These are phyloP conservation scores for Scolanthus callimorphus DNA, from an alignment of 92 coral and sea anemone species.

Conservation along the genomic window DNA sequence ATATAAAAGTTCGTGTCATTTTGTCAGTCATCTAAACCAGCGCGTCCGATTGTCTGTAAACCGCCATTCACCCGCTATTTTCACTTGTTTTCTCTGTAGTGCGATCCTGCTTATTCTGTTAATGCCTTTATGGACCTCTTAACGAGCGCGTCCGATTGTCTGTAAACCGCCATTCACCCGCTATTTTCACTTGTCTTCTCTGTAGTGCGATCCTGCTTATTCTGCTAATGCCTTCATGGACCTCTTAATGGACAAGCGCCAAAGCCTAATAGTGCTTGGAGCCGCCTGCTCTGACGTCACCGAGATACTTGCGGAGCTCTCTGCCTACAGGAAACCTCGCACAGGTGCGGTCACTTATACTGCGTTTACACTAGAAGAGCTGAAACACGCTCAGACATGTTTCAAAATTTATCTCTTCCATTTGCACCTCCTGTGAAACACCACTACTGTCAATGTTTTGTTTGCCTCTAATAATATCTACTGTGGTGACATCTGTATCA, in stretches of 20 bases:
- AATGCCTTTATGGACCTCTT: constrained; percentile 83
- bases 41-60: too few relatives aligned
- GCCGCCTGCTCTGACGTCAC: constrained; percentile 98
- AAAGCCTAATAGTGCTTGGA: constrained; percentile 57
- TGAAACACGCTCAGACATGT: too few relatives aligned
- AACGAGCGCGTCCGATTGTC: constrained; percentile 43
- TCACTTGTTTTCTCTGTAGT: too few relatives aligned
- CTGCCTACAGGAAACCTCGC: constrained; percentile 76
- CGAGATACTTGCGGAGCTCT: constrained; percentile 71
- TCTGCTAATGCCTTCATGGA: constrained; percentile 89
- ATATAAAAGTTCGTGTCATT: too few relatives aligned
- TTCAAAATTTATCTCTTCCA: too few relatives aligned
- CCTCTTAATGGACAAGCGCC: constrained; percentile 56
- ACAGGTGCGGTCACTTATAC: constrained; percentile 47
- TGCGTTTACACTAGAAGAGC: neutral
- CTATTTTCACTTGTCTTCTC: neutral
- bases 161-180: too few relatives aligned
- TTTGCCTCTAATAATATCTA: too few relatives aligned
- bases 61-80: too few relatives aligned
- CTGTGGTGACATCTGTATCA: too few relatives aligned
- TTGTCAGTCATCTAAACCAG: too few relatives aligned
- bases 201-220: constrained; percentile 91
- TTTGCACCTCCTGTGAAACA: too few relatives aligned
- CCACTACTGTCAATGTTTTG: too few relatives aligned
- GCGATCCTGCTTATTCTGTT: constrained; percentile 89